phyloP scores from a whole-genome alignment of 1,140 invertebrate species.

The Ylistrum balloti region DNA sequence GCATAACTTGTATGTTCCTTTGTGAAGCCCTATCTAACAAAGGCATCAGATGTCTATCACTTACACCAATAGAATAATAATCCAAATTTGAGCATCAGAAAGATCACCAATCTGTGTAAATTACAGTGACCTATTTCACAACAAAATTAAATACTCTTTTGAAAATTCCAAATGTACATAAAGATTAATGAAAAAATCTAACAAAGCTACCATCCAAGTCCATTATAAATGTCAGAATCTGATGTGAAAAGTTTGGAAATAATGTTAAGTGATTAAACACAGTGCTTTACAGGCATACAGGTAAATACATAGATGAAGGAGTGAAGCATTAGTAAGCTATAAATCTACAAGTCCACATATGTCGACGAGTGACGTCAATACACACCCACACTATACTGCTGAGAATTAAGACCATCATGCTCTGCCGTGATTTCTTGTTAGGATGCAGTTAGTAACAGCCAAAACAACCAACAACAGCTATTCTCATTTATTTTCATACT shows the following conservation, averaged over 20 bases:
- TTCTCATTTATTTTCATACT: slow-evolving; percentile 17
- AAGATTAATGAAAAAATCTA: too few species aligned
- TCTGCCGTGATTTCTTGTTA: neutral
- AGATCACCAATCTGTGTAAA: too few species aligned
- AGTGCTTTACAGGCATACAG: neutral
- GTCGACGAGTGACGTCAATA: neutral
- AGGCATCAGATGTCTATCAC: too few species aligned
- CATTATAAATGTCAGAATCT: neutral
- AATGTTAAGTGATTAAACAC: neutral
- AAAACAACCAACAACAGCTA: slow-evolving; percentile 33
- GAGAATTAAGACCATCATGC: neutral
- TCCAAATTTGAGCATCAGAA: too few species aligned
- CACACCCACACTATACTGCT: neutral
- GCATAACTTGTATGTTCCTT: too few species aligned
- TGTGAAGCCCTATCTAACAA: too few species aligned
- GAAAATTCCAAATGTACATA: too few species aligned
- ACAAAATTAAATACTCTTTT: too few species aligned
- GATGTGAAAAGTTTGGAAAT: neutral
- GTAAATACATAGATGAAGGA: neutral
- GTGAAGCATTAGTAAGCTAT: slow-evolving; percentile 14
- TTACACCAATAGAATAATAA: too few species aligned
- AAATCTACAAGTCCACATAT: neutral
- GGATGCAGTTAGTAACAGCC: slow-evolving; percentile 37
- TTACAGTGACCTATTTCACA: too few species aligned
- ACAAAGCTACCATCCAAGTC: neutral